These are phyloP conservation scores for Craseonycteris thonglongyai DNA, from an alignment of 2,113 vertebrate genomes.

Conservation along the genomic window DNA sequence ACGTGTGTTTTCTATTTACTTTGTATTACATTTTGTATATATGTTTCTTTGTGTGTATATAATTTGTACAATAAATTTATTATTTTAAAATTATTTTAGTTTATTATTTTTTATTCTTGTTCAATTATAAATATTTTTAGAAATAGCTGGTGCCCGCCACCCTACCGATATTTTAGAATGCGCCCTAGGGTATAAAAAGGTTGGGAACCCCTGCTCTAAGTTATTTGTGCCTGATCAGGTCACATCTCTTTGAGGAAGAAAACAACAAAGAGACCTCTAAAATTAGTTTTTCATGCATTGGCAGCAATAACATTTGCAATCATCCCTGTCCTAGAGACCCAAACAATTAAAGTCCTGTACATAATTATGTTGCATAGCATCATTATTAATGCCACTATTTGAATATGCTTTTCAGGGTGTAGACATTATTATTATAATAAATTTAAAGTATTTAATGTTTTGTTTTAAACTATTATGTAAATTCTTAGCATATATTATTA, in stretches of 20 bases:
- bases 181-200: too few relatives aligned
- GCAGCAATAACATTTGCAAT: neutral
- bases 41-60: too few relatives aligned
- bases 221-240: neutral
- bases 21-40: too few relatives aligned
- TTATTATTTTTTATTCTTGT: too few relatives aligned
- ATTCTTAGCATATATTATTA: slow-evolving; percentile 35
- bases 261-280: slow-evolving; percentile 18
- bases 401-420: slow-evolving; percentile 6
- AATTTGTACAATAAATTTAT: too few relatives aligned
- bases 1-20: too few relatives aligned
- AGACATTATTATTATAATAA: slow-evolving; percentile 42
- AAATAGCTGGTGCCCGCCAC: too few relatives aligned
- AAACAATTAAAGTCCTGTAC: slow-evolving; percentile 52
- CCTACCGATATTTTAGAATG: too few relatives aligned
- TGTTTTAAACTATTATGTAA: slow-evolving; percentile 40
- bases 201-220: neutral
- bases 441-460: neutral
- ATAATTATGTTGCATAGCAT: slow-evolving; percentile 39
- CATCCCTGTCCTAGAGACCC: neutral
- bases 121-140: too few relatives aligned
- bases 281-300: neutral
- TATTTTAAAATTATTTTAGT: too few relatives aligned
- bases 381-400: slow-evolving; percentile 9
- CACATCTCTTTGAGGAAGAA: slow-evolving; percentile 20